A percentile compares a stretch with the other conserved stretches of the same genome.
Conservation (phyloP, 2,113 vertebrate species). For the Ivindomyrus marchei region DNA sequence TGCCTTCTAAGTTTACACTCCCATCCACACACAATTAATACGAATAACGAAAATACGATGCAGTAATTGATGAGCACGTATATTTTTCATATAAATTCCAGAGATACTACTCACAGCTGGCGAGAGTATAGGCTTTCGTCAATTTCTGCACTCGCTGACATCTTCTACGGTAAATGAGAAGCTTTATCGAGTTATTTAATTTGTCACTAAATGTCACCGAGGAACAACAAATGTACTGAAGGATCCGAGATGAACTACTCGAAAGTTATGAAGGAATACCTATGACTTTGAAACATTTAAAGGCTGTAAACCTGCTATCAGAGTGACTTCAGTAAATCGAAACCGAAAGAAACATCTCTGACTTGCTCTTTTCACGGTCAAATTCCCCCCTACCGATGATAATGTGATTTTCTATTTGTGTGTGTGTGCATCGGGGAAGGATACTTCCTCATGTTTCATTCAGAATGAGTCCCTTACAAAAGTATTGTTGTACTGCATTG, state of each 20-base stretch:
- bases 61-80: background rate
- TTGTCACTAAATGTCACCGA: background rate
- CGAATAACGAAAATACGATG: background rate
- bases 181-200: background rate
- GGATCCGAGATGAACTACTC: background rate
- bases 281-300: background rate
- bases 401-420: background rate
- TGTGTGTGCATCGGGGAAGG: background rate
- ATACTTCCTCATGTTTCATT: background rate
- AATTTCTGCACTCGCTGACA: background rate
- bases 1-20: background rate
- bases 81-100: background rate
- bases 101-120: background rate
- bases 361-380: background rate
- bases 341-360: background rate
- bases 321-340: background rate
- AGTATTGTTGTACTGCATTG: background rate
- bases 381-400: background rate
- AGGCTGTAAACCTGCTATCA: background rate
- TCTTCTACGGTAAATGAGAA: background rate
- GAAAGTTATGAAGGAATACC: background rate
- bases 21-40: background rate
- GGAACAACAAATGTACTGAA: background rate
- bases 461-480: background rate
- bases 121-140: constrained; percentile 5